Conservation (phyloP, 2,797 vertebrate genomes). For the Euphonia xanthogaster region DNA sequence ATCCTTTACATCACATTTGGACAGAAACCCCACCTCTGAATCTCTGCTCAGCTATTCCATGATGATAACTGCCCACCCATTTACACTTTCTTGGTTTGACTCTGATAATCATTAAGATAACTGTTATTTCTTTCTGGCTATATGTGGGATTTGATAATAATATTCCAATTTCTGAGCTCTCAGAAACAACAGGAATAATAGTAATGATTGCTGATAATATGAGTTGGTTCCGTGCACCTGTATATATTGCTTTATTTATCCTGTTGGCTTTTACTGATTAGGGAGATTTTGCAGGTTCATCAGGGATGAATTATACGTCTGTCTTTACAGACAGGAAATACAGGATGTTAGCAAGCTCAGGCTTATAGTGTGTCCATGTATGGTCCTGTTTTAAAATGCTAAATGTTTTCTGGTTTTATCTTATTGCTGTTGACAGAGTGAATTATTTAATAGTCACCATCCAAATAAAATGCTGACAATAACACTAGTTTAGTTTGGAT, state of each 20-base stretch:
- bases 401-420: background rate
- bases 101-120: background rate
- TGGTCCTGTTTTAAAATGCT: background rate
- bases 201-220: background rate
- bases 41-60: background rate
- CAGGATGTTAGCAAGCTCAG: background rate
- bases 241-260: conserved; percentile 38
- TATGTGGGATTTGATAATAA: background rate
- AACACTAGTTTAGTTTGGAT: background rate
- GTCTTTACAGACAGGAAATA: background rate
- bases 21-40: background rate
- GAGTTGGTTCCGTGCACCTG: background rate
- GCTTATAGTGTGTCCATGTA: background rate
- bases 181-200: background rate
- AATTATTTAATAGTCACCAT: background rate
- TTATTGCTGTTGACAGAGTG: background rate
- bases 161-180: conserved; percentile 6
- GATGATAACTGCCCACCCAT: background rate
- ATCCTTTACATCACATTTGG: background rate
- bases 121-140: background rate
- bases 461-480: conserved; percentile 5
- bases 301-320: background rate
- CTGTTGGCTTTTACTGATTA: conserved; percentile 1
- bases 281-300: conserved; percentile 29
- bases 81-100: background rate